Conservation (phyloP, 2,888 invertebrate species). For the Drosophila mulleri region DNA sequence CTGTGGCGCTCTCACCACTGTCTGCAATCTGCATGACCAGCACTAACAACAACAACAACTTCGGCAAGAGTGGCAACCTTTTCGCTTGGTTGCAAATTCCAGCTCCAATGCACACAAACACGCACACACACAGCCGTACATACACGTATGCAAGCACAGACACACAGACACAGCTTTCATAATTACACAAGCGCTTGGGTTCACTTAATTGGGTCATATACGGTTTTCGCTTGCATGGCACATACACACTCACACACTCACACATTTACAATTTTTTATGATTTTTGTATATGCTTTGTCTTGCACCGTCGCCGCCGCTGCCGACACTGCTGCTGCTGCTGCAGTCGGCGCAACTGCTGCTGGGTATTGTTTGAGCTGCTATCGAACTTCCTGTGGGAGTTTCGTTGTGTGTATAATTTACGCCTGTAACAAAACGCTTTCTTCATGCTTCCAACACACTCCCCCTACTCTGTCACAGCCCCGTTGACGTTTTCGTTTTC, state of each 20-base stretch:
- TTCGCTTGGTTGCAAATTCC: constrained; percentile 80
- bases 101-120: constrained; percentile 71
- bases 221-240: constrained; percentile 69
- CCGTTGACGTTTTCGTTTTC: constrained; percentile 26
- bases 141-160: constrained; percentile 24
- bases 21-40: constrained; percentile 74
- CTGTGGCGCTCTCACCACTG: constrained; percentile 31
- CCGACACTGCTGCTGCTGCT: background rate
- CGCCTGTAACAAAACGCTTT: constrained; percentile 68
- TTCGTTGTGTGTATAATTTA: constrained; percentile 64
- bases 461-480: background rate
- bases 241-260: constrained; percentile 35
- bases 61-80: constrained; percentile 76
- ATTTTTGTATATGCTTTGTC: constrained; percentile 52
- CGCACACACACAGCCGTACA: constrained; percentile 46
- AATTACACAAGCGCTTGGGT: constrained; percentile 76
- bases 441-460: constrained; percentile 19
- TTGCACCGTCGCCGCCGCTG: constrained; percentile 29
- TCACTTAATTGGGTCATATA: constrained; percentile 83
- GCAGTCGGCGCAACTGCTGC: constrained; percentile 24
- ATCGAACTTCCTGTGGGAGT: constrained; percentile 81
- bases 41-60: constrained; percentile 40
- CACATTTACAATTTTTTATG: constrained; percentile 40
- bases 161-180: constrained; percentile 63
- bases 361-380: constrained; percentile 57